These are phyloP conservation scores for Brienomyrus brachyistius DNA, from an alignment of 2,113 vertebrate species.

Conservation along the genomic window DNA sequence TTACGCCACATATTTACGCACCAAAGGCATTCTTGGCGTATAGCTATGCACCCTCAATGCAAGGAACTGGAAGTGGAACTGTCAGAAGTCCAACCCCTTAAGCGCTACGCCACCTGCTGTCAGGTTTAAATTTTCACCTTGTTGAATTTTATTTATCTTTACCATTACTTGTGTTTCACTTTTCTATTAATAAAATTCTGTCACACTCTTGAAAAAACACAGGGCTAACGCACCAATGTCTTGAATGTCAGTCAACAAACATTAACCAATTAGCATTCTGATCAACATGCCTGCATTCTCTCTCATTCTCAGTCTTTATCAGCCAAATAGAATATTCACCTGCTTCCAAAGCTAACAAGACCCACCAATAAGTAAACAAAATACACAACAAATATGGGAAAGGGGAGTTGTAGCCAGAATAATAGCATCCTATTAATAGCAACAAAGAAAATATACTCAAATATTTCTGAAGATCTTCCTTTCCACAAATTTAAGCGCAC, in stretches of 20 bases:
- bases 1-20: neutral
- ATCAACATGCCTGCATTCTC: neutral
- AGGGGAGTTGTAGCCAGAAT: neutral
- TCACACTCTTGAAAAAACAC: neutral
- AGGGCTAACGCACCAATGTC: neutral
- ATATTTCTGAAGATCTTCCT: neutral
- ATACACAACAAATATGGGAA: neutral
- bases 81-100: neutral
- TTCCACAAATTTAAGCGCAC: neutral
- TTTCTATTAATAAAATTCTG: neutral
- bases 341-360: neutral
- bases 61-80: neutral
- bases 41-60: neutral
- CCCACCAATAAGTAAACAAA: neutral
- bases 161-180: neutral
- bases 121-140: neutral
- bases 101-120: neutral
- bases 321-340: neutral
- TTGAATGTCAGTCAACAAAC: neutral
- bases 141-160: neutral
- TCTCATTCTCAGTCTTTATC: neutral
- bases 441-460: neutral
- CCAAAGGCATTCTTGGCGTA: neutral
- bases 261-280: neutral
- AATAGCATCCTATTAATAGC: neutral